Evolutionary conservation across 2,113 vertebrate genomes (phyloP), one percentile per base, ranked within the genome.

Genomic region (Periophthalmus modestus): DNA sequence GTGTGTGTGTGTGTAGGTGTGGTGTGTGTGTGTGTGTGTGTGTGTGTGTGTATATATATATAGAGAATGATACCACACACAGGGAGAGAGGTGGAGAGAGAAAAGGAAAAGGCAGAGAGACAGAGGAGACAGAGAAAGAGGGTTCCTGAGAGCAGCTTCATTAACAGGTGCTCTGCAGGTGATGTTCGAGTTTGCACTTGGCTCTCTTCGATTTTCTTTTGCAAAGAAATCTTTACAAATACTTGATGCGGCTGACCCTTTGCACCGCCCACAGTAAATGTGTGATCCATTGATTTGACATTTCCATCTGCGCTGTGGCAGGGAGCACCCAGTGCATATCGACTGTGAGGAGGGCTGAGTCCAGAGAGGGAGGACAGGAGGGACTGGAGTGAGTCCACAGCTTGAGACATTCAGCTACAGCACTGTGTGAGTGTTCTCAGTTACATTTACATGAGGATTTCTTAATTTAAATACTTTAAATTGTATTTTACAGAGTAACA

Each of bases 221-320:
- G 57, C 33, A 28, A 58, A 71, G 52, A 58, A 61, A 62, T 34
- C 59, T 62, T 62, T 62, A 62, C 28, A 62, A 61, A 62, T 34
- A 34, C 15, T 34, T 34, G 59, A 62, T 67, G 54, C 69, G 23
- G 23, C 33, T 4, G 7, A 57, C 4, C n/a, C 24, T n/a, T n/a
- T 71, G 55, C 24, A 13, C 15, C 12, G 34, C n/a, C 7, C 2
- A 15, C 33, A 43, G 36, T 58, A 28, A 71, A 61, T 61, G 21
- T 65, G 34, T 48, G 57, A 61, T 47, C 15, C 69, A 71, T 47
- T 62, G 57, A 71, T 71, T 58, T 71, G 55, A 71, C 39, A 71
- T 71, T 71, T 71, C 34, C 52, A 58, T 57, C 7, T 13, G 69
- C 24, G 16, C 52, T 14, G 28, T 58, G 47, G 69, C n/a, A 65